A percentile compares a stretch with the other conserved stretches of the same genome.
phyloP scores from a whole-genome alignment of 2,113 vertebrate species.

The Formicarius rufipectus region DNA sequence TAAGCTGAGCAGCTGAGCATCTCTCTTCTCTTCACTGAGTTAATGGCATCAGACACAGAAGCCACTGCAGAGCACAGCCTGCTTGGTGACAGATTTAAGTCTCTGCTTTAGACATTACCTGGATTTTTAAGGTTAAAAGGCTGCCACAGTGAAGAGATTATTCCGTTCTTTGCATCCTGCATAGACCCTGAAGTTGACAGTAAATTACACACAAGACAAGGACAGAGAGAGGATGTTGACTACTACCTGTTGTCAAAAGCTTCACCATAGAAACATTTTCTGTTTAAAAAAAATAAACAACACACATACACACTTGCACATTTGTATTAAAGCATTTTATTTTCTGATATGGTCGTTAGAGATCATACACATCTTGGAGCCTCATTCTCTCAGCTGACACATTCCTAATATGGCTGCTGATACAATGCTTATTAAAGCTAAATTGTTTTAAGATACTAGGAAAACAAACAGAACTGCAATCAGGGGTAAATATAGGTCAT shows the following conservation, averaged over 20 bases:
- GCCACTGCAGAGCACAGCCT: background rate
- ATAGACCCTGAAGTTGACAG: background rate
- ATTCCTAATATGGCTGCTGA: background rate
- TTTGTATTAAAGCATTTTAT: background rate
- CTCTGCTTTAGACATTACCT: background rate
- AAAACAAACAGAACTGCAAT: background rate
- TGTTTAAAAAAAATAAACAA: background rate
- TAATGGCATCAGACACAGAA: background rate
- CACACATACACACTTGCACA: no score
- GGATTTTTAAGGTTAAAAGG: background rate
- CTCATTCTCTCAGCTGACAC: background rate
- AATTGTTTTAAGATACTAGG: background rate
- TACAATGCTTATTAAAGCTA: background rate
- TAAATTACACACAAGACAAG: background rate
- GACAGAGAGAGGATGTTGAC: background rate
- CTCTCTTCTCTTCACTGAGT: background rate
- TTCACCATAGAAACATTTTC: background rate
- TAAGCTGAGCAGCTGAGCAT: background rate
- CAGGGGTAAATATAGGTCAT: background rate
- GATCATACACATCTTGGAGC: background rate
- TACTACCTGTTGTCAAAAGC: background rate
- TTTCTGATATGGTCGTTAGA: background rate
- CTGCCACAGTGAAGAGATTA: background rate
- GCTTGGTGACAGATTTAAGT: background rate
- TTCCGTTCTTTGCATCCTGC: background rate